Evolutionary conservation across 2,888 invertebrate species (phyloP).

Genomic region (Congeria kusceri): DNA sequence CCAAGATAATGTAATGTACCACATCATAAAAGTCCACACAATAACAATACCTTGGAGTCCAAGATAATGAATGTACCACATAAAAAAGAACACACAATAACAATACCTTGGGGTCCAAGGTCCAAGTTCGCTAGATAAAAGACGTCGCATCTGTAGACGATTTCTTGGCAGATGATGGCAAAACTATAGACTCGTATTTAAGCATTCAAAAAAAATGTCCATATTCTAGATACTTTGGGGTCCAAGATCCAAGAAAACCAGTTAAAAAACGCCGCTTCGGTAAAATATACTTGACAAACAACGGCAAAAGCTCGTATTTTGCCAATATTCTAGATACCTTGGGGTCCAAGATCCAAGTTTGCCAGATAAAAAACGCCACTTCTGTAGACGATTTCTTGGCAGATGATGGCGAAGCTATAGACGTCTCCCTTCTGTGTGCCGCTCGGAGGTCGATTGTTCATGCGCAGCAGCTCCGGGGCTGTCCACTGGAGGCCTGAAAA

Average conservation of each 20-base stretch:
- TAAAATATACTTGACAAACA: too few relatives aligned
- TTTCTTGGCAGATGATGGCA: conserved; percentile 95
- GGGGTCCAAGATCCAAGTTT: conserved; percentile 78
- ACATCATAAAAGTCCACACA: too few relatives aligned
- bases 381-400: conserved; percentile 93
- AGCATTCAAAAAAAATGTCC: too few relatives aligned
- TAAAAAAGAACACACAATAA: too few relatives aligned
- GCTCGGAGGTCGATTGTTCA: conserved; percentile 74
- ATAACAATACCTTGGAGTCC: too few relatives aligned
- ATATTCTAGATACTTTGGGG: too few relatives aligned
- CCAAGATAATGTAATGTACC: too few relatives aligned
- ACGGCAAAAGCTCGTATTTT: too few relatives aligned
- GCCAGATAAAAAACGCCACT: conserved; percentile 83
- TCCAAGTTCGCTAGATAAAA: conserved; percentile 81
- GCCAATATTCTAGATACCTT: conserved; percentile 74
- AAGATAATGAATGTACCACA: too few relatives aligned
- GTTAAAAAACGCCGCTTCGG: too few relatives aligned
- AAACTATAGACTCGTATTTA: conserved; percentile 98
- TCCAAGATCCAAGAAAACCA: too few relatives aligned
- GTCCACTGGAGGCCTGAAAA: conserved; percentile 75
- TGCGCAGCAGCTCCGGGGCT: conserved; percentile 86
- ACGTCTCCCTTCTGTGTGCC: conserved; percentile 87
- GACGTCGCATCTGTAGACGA: conserved; percentile 88
- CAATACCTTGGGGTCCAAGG: conserved; percentile 81
- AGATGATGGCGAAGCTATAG: conserved; percentile 95